Percentiles rank a stretch among this genome's conserved stretches.
phyloP scores from a whole-genome alignment of 64 coral and sea anemone genomes.

The Dendronephthya gigantea region DNA sequence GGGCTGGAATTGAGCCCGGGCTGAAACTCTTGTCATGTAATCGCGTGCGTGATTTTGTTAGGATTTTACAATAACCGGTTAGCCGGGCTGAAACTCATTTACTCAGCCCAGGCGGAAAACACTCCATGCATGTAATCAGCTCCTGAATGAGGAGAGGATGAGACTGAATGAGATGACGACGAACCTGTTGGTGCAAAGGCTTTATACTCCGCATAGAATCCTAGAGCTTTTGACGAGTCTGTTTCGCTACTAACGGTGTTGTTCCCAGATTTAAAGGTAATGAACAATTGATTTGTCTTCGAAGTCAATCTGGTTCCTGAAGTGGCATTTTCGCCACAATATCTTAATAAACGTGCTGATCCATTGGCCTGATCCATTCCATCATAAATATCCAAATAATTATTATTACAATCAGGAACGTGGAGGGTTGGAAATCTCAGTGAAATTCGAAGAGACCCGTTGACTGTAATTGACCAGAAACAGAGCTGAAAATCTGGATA shows the following conservation, averaged over 20 bases:
- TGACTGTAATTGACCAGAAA: not conserved
- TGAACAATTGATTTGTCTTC: not conserved
- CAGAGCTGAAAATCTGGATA: not conserved
- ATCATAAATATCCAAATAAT: not conserved
- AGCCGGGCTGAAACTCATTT: no score
- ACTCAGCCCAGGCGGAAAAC: no score
- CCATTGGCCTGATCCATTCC: not conserved
- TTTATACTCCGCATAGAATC: not conserved
- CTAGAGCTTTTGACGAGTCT: not conserved
- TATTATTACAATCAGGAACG: not conserved
- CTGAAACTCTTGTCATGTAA: no score
- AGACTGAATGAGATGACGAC: no score
- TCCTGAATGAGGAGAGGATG: no score
- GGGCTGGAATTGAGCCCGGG: no score
- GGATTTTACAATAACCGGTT: no score
- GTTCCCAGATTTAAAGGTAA: not conserved
- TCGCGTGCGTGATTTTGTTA: no score
- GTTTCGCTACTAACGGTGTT: not conserved
- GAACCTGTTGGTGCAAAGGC: not conserved
- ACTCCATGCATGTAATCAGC: no score
- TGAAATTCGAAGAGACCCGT: not conserved
- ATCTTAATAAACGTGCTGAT: not conserved
- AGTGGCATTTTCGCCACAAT: not conserved
- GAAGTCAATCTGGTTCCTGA: not conserved
- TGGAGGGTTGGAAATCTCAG: not conserved